Evolutionary conservation across 2,888 invertebrate genomes (phyloP).

Genomic region (Himalopsyche japonica): DNA sequence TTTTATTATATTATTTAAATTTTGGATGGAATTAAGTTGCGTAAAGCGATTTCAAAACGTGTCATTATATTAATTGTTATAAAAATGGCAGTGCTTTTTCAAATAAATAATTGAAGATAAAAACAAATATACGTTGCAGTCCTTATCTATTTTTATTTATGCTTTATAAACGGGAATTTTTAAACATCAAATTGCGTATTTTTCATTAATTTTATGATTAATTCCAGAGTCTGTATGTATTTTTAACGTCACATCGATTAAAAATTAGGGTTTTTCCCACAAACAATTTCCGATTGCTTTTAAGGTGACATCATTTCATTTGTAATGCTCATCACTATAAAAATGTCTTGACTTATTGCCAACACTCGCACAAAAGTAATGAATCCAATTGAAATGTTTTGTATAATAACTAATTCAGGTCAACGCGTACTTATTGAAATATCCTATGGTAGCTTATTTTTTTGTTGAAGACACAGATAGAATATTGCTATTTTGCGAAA

Average conservation of each 20-base stretch:
- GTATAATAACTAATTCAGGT: too few species aligned
- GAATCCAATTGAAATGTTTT: too few species aligned
- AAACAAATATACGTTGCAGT: neutral
- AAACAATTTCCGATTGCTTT: neutral
- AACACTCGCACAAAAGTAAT: too few species aligned
- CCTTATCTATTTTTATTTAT: neutral
- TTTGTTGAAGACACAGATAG: too few species aligned
- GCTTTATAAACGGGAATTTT: neutral
- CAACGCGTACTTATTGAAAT: too few species aligned
- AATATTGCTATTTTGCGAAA: too few species aligned
- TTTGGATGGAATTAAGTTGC: slow-evolving; percentile 4
- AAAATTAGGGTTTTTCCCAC: neutral
- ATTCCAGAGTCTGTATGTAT: neutral
- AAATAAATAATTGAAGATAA: neutral
- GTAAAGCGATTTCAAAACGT: slow-evolving; percentile 1
- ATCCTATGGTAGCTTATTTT: too few species aligned
- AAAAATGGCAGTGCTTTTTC: neutral
- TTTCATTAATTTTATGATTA: neutral
- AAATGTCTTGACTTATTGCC: too few species aligned
- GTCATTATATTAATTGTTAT: neutral
- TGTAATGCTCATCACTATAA: neutral
- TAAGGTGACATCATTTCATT: neutral
- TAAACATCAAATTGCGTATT: neutral
- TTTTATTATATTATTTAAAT: neutral
- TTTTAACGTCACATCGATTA: neutral